These are phyloP conservation scores for Chlorospingus semifuscus DNA, from an alignment of 2,797 vertebrate genomes.

Conservation along the genomic window DNA sequence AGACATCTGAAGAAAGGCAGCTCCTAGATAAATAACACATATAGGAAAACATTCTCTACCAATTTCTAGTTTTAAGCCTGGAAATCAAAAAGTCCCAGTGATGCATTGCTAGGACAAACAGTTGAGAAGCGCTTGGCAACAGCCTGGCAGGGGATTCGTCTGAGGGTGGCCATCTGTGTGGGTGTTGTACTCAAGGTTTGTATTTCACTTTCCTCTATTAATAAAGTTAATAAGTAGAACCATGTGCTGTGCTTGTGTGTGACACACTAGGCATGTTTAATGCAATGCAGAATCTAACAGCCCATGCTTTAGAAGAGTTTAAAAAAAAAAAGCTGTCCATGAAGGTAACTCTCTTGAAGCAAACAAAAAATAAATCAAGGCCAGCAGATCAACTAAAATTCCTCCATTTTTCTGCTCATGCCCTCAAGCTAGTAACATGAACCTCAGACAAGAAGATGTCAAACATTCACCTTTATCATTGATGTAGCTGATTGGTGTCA, in stretches of 20 bases:
- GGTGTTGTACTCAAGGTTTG: background rate
- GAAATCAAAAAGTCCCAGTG: background rate
- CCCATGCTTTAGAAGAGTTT: background rate
- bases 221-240: slow-evolving; percentile 10
- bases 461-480: background rate
- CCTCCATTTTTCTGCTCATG: background rate
- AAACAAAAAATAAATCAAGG: background rate
- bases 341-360: background rate
- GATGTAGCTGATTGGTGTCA: background rate
- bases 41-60: background rate
- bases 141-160: background rate
- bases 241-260: background rate
- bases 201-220: background rate
- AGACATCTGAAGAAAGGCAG: background rate
- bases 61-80: background rate
- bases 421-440: background rate
- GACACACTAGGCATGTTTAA: background rate
- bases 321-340: background rate
- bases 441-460: background rate
- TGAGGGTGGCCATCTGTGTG: background rate
- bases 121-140: background rate
- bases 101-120: background rate
- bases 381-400: background rate
- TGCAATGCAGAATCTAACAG: background rate
- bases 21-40: background rate